A percentile compares a stretch with the other conserved stretches of the same genome.
Evolutionary conservation across 2,113 vertebrate genomes (phyloP).

Genomic region (Amia ocellicauda): DNA sequence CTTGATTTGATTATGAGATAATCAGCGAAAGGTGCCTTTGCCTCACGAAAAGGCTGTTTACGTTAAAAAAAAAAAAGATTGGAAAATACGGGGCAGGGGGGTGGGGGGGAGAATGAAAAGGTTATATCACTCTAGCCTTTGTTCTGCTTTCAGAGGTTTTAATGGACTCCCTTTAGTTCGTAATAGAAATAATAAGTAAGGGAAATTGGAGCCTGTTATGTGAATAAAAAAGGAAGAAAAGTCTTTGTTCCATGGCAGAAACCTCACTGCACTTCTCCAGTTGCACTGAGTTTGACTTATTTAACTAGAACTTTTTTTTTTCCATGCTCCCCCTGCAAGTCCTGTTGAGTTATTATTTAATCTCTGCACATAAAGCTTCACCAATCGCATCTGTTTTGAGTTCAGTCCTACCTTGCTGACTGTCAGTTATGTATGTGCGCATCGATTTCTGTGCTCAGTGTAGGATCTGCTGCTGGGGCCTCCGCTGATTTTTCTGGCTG

Average conservation of each 20-base stretch:
- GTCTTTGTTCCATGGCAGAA: neutral
- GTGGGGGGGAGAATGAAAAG: neutral
- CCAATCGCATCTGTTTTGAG: no score
- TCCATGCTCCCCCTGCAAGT: no score
- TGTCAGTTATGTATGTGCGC: no score
- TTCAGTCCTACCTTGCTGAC: no score
- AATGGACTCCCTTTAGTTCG: neutral
- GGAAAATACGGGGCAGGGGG: conserved; percentile 18
- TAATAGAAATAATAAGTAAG: neutral
- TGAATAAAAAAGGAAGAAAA: neutral
- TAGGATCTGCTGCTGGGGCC: no score
- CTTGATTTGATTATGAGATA: conserved; percentile 47
- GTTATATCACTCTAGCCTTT: neutral
- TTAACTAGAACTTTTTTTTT: no score
- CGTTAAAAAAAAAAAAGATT: conserved; percentile 20
- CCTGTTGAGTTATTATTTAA: no score
- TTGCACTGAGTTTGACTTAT: neutral
- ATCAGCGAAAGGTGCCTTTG: conserved; percentile 47
- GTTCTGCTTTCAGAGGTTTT: neutral
- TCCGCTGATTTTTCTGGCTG: no score
- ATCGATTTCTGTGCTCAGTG: no score
- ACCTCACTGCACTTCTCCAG: neutral
- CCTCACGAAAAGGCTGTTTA: conserved; percentile 35
- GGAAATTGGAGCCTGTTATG: neutral
- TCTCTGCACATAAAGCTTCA: no score